Percentiles rank a stretch among this genome's conserved stretches.
Conservation (phyloP, 2,888 invertebrate genomes). For the Griposia aprilina region DNA sequence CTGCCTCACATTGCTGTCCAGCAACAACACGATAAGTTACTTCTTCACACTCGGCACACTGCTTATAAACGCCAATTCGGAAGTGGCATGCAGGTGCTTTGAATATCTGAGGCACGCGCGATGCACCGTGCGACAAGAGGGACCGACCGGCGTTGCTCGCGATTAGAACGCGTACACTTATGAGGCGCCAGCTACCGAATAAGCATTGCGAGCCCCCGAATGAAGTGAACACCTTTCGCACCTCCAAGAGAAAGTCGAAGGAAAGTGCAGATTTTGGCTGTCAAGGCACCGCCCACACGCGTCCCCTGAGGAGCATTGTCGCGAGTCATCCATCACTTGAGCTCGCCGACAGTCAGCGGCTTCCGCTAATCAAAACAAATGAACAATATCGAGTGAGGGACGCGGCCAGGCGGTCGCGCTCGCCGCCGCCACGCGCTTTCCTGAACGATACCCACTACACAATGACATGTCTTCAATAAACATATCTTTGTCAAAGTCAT, state of each 20-base stretch:
- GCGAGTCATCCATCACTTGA: constrained; percentile 87
- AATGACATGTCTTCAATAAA: constrained; percentile 9
- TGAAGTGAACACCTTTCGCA: constrained; percentile 89
- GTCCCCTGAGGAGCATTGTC: constrained; percentile 87
- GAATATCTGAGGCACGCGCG: constrained; percentile 84
- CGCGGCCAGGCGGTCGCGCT: constrained; percentile 48
- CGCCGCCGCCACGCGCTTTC: constrained; percentile 16
- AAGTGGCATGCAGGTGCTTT: constrained; percentile 88
- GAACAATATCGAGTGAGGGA: constrained; percentile 75
- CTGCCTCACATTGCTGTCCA: constrained; percentile 83
- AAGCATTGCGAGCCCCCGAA: constrained; percentile 88
- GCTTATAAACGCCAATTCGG: constrained; percentile 82
- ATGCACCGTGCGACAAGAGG: constrained; percentile 77
- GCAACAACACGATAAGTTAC: constrained; percentile 72
- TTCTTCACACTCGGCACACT: constrained; percentile 71
- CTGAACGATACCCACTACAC: constrained; percentile 1
- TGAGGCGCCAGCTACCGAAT: constrained; percentile 89
- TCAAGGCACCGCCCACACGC: constrained; percentile 88
- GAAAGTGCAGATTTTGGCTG: constrained; percentile 90
- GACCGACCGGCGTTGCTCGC: constrained; percentile 75
- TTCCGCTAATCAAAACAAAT: constrained; percentile 81
- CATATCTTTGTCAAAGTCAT: neutral
- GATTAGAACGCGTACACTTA: constrained; percentile 89
- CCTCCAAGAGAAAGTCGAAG: constrained; percentile 90
- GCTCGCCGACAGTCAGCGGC: constrained; percentile 73